Evolutionary conservation across 2,113 vertebrate species (phyloP).

Genomic region (Ceuthmochares aereus): DNA sequence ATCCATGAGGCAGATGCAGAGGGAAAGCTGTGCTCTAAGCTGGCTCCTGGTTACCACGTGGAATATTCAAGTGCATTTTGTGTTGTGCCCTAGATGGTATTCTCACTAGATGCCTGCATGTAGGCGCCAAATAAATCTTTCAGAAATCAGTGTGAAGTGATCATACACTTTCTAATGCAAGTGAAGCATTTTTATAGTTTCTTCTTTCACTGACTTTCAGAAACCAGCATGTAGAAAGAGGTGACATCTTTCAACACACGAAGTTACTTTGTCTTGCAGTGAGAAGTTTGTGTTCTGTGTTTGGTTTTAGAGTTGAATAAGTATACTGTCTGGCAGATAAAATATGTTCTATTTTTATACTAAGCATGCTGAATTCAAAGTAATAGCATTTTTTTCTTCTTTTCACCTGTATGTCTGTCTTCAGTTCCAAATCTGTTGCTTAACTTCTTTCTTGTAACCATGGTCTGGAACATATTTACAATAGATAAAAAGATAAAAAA

Average conservation of each 20-base stretch:
- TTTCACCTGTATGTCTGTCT: fast-evolving
- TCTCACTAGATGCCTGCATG: neutral
- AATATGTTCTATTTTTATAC: neutral
- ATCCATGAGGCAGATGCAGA: neutral
- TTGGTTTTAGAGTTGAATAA: neutral
- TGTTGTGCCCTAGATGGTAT: neutral
- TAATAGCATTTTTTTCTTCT: neutral
- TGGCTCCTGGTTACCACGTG: neutral
- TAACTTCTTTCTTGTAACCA: neutral
- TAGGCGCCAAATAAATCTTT: neutral
- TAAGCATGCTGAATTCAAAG: neutral
- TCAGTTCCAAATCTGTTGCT: neutral
- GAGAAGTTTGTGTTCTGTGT: neutral
- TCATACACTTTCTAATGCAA: neutral
- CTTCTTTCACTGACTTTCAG: neutral
- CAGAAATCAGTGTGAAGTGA: neutral
- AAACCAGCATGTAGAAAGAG: neutral
- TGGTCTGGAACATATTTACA: neutral
- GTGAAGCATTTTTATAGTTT: neutral
- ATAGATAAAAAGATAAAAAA: neutral
- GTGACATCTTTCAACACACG: neutral
- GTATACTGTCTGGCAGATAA: neutral
- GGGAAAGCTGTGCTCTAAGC: neutral
- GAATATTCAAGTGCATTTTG: neutral
- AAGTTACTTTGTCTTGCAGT: neutral